Conservation (phyloP, 2,888 invertebrate genomes). For the Hermodice carunculata region DNA sequence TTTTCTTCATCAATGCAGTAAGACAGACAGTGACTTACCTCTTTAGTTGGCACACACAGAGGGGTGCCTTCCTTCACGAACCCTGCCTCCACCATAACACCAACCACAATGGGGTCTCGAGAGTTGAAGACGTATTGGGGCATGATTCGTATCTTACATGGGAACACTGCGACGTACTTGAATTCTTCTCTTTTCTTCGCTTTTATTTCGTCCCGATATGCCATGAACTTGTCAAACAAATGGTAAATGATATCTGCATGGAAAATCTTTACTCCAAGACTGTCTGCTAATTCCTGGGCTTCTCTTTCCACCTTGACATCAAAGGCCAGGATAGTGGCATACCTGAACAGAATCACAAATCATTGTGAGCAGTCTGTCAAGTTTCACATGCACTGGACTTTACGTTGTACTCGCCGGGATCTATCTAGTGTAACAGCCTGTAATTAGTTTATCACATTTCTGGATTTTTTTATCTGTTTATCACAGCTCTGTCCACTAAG, state of each 20-base stretch:
- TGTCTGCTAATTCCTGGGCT: constrained; percentile 97
- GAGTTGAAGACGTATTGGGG: constrained; percentile 97
- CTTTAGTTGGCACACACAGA: constrained; percentile 96
- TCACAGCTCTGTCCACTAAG: too few species aligned
- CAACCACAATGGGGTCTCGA: constrained; percentile 97
- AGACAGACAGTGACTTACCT: too few species aligned
- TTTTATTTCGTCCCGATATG: constrained; percentile 84
- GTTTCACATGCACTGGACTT: too few species aligned
- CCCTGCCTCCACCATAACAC: constrained; percentile 96
- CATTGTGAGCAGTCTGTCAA: too few species aligned
- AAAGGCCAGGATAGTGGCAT: constrained; percentile 98
- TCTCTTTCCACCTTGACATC: constrained; percentile 99
- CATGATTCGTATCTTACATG: constrained; percentile 88
- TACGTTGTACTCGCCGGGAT: too few species aligned
- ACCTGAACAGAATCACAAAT: constrained; percentile 77
- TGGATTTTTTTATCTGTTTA: too few species aligned
- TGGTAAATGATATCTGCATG: constrained; percentile 99
- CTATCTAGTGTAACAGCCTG: too few species aligned
- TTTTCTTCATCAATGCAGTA: too few species aligned
- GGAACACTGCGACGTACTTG: constrained; percentile 97
- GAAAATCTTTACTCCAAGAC: constrained; percentile 86
- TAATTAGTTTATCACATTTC: too few species aligned
- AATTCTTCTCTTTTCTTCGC: constrained; percentile 93
- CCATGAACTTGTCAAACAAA: constrained; percentile 95
- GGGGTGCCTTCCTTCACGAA: constrained; percentile 97